Base-by-base conservation (phyloP, 2,797 vertebrate genomes). In the Mallotus villosus region DNA sequence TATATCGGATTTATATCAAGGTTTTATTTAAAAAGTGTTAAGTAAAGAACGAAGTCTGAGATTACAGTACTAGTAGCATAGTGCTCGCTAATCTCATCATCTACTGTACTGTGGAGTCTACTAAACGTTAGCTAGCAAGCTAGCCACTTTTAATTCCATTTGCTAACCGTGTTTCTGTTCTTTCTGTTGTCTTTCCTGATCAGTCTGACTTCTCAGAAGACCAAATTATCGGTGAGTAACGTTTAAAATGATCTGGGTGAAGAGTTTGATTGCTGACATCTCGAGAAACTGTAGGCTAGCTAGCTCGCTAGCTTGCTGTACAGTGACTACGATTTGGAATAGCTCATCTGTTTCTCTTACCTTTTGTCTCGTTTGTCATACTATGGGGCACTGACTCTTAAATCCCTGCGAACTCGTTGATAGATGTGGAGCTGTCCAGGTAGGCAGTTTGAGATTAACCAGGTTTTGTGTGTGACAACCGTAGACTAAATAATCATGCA, bases 141-240 rank as follows among this genome's bases (percentile, higher is more conserved):
- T 66, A n/a, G 60, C 66, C 0, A 67, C 71, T 74, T 71, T 71
- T 25, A 63, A 72, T 72, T 14, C 25, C 62, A 60, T 70, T 58
- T n/a, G 77, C 58, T 14, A 8, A 58, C 25, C 55, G 14, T 64
- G 0, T 12, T 76, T 82, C 21, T 21, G 68, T 16, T 55, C 22
- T 61, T 22, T 34, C 25, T 57, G 58, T 19, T 51, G 41, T 61
- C 21, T 58, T 46, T 29, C 9, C 64, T 67, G 1, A 74, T 77
- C 90, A 94, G 94, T 92, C 88, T 79, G 93, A 94, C 85, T 92
- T 94, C 87, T 78, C 92, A 24, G 93, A 94, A 78, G 94, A 94
- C 80, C 94, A 95, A 86, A 93, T 93, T 80, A 55, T 83, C 62
- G 93, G 88, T 94, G 78, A 92, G 93, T 92, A 25, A 2, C 66